phyloP scores from a whole-genome alignment of 2,113 vertebrate genomes.

The Jacana jacana region DNA sequence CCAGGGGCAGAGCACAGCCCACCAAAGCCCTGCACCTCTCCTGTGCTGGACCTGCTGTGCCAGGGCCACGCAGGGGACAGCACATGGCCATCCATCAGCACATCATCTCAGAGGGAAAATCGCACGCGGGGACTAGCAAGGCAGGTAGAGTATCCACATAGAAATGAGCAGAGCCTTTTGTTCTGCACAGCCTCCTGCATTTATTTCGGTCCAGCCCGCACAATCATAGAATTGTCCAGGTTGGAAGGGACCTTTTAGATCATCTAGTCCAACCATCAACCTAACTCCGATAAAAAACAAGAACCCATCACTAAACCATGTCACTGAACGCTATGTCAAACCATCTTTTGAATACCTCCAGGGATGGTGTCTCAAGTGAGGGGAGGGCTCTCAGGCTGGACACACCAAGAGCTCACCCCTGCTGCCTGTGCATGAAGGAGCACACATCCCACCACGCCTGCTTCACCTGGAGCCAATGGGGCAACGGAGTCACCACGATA shows the following conservation, averaged over 20 bases:
- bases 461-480: background rate
- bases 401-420: background rate
- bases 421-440: background rate
- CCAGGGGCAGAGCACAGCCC: background rate
- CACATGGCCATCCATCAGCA: accelerated
- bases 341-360: no score
- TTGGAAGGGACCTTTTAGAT: no score
- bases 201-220: background rate
- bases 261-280: no score
- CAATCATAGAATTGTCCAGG: no score
- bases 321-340: no score
- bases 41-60: accelerated
- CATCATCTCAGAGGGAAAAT: background rate
- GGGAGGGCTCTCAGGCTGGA: no score
- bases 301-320: no score
- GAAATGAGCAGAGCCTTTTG: background rate
- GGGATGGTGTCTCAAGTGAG: no score
- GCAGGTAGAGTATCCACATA: background rate
- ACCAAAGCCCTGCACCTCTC: background rate
- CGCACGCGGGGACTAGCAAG: accelerated
- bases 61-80: background rate
- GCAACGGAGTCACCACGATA: accelerated
- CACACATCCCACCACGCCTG: background rate
- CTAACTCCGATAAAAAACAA: no score
- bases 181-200: background rate